These are phyloP conservation scores for Macrophya alboannulata DNA, from an alignment of 2,888 invertebrate genomes.

Conservation along the genomic window DNA sequence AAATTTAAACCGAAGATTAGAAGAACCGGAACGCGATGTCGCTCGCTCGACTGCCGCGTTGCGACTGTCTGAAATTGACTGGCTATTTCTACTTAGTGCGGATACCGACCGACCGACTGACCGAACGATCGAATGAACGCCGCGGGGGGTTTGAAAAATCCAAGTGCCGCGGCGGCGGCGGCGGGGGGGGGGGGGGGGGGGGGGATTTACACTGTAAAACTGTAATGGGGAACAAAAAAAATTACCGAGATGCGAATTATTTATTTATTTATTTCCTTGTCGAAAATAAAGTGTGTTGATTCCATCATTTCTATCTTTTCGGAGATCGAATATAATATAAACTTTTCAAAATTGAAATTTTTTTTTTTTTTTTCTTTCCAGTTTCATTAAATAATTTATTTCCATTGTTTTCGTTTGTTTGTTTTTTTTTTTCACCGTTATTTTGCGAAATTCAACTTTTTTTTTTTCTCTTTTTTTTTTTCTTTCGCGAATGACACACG, in stretches of 20 bases:
- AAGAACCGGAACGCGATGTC: slow-evolving; percentile 69
- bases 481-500: background rate
- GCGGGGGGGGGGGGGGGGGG: too few relatives aligned
- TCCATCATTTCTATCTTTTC: too few relatives aligned
- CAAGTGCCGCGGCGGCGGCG: too few relatives aligned
- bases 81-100: slow-evolving; percentile 28
- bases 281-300: too few relatives aligned
- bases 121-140: background rate
- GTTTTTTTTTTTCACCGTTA: background rate
- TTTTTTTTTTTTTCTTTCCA: background rate
- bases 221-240: background rate
- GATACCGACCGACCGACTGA: slow-evolving; percentile 18
- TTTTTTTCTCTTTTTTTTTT: background rate
- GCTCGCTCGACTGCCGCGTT: slow-evolving; percentile 75
- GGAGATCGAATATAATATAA: too few relatives aligned
- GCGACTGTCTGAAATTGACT: slow-evolving; percentile 70
- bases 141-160: background rate
- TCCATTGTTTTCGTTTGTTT: background rate
- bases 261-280: too few relatives aligned
- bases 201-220: background rate
- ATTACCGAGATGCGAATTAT: background rate
- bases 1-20: slow-evolving; percentile 7
- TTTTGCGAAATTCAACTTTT: background rate
- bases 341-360: background rate
- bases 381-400: background rate